Base-by-base conservation (phyloP, 1,140 invertebrate species). In the Mamestra configurata region DNA sequence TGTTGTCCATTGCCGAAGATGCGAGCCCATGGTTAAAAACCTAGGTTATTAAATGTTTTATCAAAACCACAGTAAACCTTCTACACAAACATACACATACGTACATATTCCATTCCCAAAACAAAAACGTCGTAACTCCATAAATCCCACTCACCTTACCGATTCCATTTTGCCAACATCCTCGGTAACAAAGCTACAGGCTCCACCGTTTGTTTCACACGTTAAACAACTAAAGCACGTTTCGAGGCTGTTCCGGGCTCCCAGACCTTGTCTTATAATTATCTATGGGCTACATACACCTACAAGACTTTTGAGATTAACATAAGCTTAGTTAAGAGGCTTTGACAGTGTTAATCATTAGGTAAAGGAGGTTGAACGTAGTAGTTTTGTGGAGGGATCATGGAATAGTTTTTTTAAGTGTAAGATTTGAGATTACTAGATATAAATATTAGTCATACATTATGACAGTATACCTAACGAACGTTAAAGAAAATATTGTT, bases 171-270 rank as follows among this genome's bases (percentile, higher is more conserved):
- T 24, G 40, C 18, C 18, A 73, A 53, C 8, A 13, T 31, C n/a
- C 10, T 22, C 7, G 53, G 71, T 57, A 64, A 61, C 37, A 57
- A 72, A 57, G 66, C 46, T 68, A 75, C 43, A 79, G 43, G 13
- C 15, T 18, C 77, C 64, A n/a, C 55, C 75, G 75, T 78, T 82
- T 84, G 77, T 79, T 79, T 79, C 72, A 79, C 80, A 77, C 76
- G 77, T 81, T 82, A 70, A 82, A 81, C 81, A 77, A 37, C 35
- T 71, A 83, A n/a, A 83, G 79, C 83, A 59, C 83, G 66, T 75
- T 51, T 51, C 73, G 22, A 61, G 77, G 71, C 79, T 68, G 68
- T 84, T 70, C 40, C 72, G 43, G 46, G 64, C 22, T 49, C 15
- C 20, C 37, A 68, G 53, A 75, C 73, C 27, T 5, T 59, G 59